Evolutionary conservation across 23 tunicate species (phyloP).

Genomic region (Trididemnum clinides): DNA sequence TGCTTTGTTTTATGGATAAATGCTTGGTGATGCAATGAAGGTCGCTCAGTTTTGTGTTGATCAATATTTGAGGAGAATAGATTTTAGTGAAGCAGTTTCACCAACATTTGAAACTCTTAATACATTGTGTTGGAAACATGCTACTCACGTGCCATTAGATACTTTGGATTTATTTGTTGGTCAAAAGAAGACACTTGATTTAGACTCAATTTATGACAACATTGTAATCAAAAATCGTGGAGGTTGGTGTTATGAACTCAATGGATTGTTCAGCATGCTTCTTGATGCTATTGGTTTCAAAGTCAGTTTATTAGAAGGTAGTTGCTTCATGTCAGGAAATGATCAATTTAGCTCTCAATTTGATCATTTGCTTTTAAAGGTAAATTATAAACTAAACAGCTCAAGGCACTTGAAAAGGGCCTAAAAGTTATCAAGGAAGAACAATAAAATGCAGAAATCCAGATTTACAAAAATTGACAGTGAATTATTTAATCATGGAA

Average conservation of each 20-base stretch:
- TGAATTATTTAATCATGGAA: no score
- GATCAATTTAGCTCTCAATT: conserved; percentile 12
- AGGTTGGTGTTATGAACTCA: conserved; percentile 70
- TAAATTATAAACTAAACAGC: no score
- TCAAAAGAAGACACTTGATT: conserved; percentile 10
- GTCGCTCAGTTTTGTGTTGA: background rate
- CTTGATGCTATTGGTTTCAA: conserved; percentile 44
- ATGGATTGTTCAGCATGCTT: conserved; percentile 46
- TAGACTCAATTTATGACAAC: conserved; percentile 41
- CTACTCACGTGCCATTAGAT: conserved; percentile 38
- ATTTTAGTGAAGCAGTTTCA: conserved; percentile 15
- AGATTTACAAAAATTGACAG: no score
- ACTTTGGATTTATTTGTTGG: conserved; percentile 70
- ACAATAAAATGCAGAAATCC: no score
- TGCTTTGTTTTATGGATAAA: no score
- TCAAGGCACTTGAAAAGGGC: no score
- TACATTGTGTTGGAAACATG: conserved; percentile 49
- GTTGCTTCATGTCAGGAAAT: background rate
- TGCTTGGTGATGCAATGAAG: no score
- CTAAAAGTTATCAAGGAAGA: no score
- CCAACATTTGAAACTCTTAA: conserved; percentile 39
- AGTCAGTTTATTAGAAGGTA: conserved; percentile 53
- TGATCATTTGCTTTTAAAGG: conserved; percentile 46
- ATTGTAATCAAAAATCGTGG: conserved; percentile 44
- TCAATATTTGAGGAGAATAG: conserved; percentile 33